A percentile compares a stretch with the other conserved stretches of the same genome.
phyloP scores from a whole-genome alignment of 2,888 invertebrate species.

The Lordiphosa fenestrarum region DNA sequence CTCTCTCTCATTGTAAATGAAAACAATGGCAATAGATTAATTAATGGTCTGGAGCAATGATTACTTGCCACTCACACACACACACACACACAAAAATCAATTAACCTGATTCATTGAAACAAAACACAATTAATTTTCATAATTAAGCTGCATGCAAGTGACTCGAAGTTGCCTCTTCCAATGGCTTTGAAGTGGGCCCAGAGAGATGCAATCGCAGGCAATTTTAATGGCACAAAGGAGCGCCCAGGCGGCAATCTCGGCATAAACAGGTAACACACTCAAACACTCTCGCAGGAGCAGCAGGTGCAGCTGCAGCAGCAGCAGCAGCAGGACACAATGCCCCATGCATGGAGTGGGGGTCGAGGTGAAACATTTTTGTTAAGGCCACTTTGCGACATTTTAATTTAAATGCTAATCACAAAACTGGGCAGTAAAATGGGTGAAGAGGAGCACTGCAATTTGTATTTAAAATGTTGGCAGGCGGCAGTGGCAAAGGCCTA shows the following conservation, averaged over 20 bases:
- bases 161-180: conserved; percentile 7
- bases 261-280: conserved; percentile 54
- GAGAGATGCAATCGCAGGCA: conserved; percentile 3
- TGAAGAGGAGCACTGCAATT: conserved; percentile 53
- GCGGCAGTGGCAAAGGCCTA: conserved; percentile 27
- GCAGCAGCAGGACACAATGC: conserved; percentile 8
- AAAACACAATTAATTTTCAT: conserved; percentile 61
- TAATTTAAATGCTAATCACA: conserved; percentile 73
- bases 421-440: conserved; percentile 11
- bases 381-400: conserved; percentile 74
- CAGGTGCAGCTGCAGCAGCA: conserved; percentile 5
- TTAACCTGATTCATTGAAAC: conserved; percentile 58
- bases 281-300: neutral
- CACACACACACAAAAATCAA: conserved; percentile 34
- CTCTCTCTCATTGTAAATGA: too few relatives aligned
- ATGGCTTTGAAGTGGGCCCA: conserved; percentile 39
- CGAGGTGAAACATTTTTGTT: conserved; percentile 59
- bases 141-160: conserved; percentile 40
- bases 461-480: conserved; percentile 64
- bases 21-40: too few relatives aligned
- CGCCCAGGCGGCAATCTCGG: conserved; percentile 47
- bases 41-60: too few relatives aligned
- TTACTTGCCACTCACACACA: too few relatives aligned
- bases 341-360: conserved; percentile 4
- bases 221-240: conserved; percentile 46